Evolutionary conservation across 2,797 vertebrate genomes (phyloP).

Genomic region (Gallinago stenura): DNA sequence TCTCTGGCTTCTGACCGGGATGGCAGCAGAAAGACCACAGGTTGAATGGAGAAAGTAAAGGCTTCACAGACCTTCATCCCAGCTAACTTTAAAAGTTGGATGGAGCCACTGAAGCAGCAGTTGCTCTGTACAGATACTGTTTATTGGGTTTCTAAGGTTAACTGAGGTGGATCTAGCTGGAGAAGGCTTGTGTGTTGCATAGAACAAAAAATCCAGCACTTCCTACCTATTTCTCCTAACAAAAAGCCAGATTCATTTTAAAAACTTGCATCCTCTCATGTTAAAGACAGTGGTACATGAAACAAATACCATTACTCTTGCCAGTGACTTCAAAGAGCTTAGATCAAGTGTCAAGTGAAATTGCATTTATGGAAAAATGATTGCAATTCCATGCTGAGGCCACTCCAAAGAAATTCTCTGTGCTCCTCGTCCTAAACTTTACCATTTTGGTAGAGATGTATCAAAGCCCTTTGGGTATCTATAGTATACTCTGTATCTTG

Average conservation of each 20-base stretch:
- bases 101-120: not conserved
- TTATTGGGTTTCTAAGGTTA: not conserved
- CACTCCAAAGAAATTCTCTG: not conserved
- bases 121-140: not conserved
- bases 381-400: not conserved
- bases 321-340: conserved; percentile 13
- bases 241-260: not conserved
- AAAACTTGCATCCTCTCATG: not conserved
- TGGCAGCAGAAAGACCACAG: not conserved
- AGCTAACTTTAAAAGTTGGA: not conserved
- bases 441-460: not conserved
- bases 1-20: not conserved
- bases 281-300: not conserved
- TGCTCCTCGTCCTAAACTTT: not conserved
- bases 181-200: not conserved
- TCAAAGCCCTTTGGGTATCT: not conserved
- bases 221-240: not conserved
- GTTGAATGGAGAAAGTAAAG: not conserved
- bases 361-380: not conserved
- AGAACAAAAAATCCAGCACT: not conserved
- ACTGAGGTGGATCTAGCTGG: not conserved
- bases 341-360: not conserved
- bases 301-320: conserved; percentile 21
- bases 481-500: not conserved
- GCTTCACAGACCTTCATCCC: not conserved